Base-by-base conservation (phyloP, 2,113 vertebrate genomes). In the Syngnathus typhle region DNA sequence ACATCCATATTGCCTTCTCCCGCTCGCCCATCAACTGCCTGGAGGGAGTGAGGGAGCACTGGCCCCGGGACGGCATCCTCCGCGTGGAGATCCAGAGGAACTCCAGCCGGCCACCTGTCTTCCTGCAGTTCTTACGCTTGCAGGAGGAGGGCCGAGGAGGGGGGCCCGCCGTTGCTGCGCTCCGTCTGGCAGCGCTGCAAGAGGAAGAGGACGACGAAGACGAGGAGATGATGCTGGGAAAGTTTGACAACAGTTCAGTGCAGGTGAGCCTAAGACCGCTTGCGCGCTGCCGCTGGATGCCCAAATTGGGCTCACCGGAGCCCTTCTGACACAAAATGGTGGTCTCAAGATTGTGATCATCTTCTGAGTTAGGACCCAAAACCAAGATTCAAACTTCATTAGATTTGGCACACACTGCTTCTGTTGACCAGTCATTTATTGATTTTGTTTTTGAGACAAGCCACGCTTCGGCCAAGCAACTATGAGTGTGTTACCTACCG, bases 1-100 rank as follows among this genome's bases (percentile, higher is more conserved):
- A 99, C 76, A 99, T 99, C 80, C 97, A 99, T 89, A 95, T 98
- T 0, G 95, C 93, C 77, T 99, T 99, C 89, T 99, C 97, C 2
- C 95, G 97, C 41, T 97, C 97, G 0, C 97, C 97, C 66, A 96
- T 96, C 71, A 95, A 95, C 90, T 98, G 97, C 68, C 78, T 99
- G 92, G 96, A 98, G 84, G 94, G 91, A 0, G 96, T 99, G 67
- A 90, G 96, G 0, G 96, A 99, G 41, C 92, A 92, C 44, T 99
- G 97, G 97, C 97, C 97, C 0, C 90, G 97, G 0, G 96, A 98
- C 0, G 97, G 97, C 11, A 93, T 99, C 81, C 75, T 99, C 66
- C 82, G 96, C 0, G 97, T 99, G 63, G 96, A 99, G 78, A 96
- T 98, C 65, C 95, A 96, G 82, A 93, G 92, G 71, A 98, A 98